phyloP scores from a whole-genome alignment of 2,888 invertebrate species.

The Pasiphila rectangulata region DNA sequence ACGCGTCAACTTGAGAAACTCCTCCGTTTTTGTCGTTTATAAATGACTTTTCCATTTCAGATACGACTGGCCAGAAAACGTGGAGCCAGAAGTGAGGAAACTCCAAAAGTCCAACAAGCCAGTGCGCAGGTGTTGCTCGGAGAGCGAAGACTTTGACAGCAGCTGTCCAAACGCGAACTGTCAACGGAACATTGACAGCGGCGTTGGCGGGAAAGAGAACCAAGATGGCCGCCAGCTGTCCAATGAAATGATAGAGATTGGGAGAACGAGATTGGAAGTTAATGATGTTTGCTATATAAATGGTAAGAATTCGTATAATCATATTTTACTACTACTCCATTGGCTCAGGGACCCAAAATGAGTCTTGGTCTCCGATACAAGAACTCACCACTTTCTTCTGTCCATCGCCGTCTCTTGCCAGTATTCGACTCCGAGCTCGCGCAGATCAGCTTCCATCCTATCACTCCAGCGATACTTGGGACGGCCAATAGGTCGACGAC shows the following conservation, averaged over 20 bases:
- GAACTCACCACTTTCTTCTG: no score
- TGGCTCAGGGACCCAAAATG: no score
- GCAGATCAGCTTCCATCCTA: no score
- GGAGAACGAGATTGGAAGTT: constrained; percentile 82
- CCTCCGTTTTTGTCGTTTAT: no score
- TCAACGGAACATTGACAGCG: constrained; percentile 32
- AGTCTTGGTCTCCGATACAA: no score
- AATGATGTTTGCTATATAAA: constrained; percentile 97
- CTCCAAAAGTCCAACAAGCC: constrained; percentile 50
- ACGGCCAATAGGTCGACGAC: no score
- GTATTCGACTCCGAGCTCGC: no score
- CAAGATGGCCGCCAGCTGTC: constrained; percentile 40
- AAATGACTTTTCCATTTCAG: constrained; percentile 63
- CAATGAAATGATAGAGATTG: constrained; percentile 83
- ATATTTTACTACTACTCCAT: no score
- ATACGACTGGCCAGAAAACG: constrained; percentile 88
- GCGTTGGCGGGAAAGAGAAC: constrained; percentile 28
- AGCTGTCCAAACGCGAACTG: constrained; percentile 25
- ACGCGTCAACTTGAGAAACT: not conserved
- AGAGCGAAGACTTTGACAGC: constrained; percentile 39
- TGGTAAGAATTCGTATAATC: no score
- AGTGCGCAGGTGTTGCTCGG: constrained; percentile 46
- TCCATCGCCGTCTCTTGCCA: no score
- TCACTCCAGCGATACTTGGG: no score
- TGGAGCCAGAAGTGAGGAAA: constrained; percentile 65